phyloP scores from a whole-genome alignment of 2,888 invertebrate genomes.

The Eledona agricola region DNA sequence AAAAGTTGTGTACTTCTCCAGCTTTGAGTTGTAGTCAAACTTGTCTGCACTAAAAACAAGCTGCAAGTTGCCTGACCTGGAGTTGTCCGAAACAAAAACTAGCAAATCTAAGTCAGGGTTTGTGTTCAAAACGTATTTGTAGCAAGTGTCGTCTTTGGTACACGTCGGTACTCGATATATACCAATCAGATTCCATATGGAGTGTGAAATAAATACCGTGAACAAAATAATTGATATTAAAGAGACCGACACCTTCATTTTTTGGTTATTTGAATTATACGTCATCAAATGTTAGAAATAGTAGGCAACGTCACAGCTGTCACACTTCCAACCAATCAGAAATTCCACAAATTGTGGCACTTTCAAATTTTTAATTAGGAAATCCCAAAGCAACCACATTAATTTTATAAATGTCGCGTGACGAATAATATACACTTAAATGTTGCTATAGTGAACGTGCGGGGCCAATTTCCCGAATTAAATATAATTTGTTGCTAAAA shows the following conservation, averaged over 20 bases:
- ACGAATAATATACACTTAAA: too few relatives aligned
- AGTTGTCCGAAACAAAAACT: conserved; percentile 72
- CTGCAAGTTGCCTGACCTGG: conserved; percentile 66
- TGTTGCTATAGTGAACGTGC: too few relatives aligned
- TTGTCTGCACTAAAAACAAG: conserved; percentile 70
- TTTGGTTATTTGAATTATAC: conserved; percentile 8
- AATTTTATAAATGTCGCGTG: too few relatives aligned
- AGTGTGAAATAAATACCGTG: conserved; percentile 74
- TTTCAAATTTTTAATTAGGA: too few relatives aligned
- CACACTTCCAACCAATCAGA: too few relatives aligned
- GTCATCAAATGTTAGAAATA: conserved; percentile 18
- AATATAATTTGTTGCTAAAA: too few relatives aligned
- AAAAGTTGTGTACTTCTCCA: conserved; percentile 67
- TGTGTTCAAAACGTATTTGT: conserved; percentile 72
- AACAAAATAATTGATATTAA: conserved; percentile 72
- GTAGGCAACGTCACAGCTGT: conserved; percentile 4
- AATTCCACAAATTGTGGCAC: too few relatives aligned
- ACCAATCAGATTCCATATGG: conserved; percentile 78
- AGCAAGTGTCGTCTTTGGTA: conserved; percentile 71
- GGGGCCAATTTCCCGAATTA: too few relatives aligned
- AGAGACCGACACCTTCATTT: conserved; percentile 67
- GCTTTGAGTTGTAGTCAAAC: conserved; percentile 72
- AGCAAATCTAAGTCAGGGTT: conserved; percentile 76
- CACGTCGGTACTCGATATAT: conserved; percentile 79
- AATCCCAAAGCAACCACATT: too few relatives aligned